phyloP scores from a whole-genome alignment of 2,888 invertebrate species.

The Uropetala carovei region DNA sequence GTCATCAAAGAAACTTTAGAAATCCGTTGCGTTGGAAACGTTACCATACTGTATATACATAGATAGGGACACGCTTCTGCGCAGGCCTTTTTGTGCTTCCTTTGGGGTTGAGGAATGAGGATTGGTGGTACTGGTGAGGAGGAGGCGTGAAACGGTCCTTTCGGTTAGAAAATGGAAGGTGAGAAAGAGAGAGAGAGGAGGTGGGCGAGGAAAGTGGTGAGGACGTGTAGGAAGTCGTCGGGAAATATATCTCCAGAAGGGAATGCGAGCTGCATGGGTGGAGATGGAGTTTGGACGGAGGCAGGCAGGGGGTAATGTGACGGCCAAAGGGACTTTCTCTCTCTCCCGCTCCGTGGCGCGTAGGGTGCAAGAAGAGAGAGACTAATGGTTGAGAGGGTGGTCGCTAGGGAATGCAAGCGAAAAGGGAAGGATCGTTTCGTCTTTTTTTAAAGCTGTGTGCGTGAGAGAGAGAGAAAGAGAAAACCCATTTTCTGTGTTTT shows the following conservation, averaged over 20 bases:
- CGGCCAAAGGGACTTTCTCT: background rate
- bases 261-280: conserved; percentile 39
- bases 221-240: conserved; percentile 52
- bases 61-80: no score
- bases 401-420: conserved; percentile 57
- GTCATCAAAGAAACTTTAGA: no score
- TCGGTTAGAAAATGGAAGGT: conserved; percentile 2
- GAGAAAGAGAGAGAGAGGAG: background rate
- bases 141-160: conserved; percentile 29
- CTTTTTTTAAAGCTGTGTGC: conserved; percentile 17
- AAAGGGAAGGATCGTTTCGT: conserved; percentile 27
- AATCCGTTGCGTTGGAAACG: no score
- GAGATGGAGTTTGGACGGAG: background rate
- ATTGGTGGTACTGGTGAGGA: background rate
- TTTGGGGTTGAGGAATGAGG: background rate
- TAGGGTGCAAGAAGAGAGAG: conserved; percentile 35
- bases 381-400: conserved; percentile 46
- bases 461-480: background rate
- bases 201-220: background rate
- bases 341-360: background rate
- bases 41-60: no score
- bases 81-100: background rate
- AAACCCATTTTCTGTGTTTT: background rate
- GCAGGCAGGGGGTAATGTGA: background rate
- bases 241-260: conserved; percentile 51